Percentiles rank a stretch among this genome's conserved stretches.
These are phyloP conservation scores for Teleogryllus oceanicus DNA, from an alignment of 2,888 invertebrate genomes.

Conservation along the genomic window DNA sequence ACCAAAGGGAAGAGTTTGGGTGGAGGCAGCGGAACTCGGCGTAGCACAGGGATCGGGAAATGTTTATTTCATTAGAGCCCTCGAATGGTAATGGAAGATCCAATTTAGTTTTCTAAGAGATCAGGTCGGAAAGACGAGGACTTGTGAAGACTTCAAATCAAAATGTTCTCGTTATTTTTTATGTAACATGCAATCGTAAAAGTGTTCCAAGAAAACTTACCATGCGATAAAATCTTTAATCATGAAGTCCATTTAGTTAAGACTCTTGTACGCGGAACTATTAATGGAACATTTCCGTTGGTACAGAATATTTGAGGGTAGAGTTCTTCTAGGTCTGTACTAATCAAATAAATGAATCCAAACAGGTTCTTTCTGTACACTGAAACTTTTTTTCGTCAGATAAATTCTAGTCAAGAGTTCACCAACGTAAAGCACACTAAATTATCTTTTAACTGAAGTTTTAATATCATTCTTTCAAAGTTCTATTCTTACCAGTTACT, in stretches of 20 bases:
- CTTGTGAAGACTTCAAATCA: not conserved
- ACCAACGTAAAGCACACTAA: no score
- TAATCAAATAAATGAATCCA: no score
- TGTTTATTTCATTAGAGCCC: conserved; percentile 4
- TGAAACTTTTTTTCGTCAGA: no score
- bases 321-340: no score
- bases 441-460: no score
- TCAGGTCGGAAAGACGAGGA: not conserved
- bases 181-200: not conserved
- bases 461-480: no score
- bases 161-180: not conserved
- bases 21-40: not conserved
- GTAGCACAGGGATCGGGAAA: not conserved
- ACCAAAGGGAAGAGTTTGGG: not conserved
- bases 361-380: no score
- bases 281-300: not conserved
- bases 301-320: not conserved
- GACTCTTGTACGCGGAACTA: not conserved
- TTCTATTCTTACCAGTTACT: no score
- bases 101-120: not conserved
- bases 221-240: not conserved
- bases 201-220: not conserved
- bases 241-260: not conserved
- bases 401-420: no score
- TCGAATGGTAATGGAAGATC: not conserved